phyloP scores from a whole-genome alignment of 2,888 invertebrate genomes.

The Tachina grossa region DNA sequence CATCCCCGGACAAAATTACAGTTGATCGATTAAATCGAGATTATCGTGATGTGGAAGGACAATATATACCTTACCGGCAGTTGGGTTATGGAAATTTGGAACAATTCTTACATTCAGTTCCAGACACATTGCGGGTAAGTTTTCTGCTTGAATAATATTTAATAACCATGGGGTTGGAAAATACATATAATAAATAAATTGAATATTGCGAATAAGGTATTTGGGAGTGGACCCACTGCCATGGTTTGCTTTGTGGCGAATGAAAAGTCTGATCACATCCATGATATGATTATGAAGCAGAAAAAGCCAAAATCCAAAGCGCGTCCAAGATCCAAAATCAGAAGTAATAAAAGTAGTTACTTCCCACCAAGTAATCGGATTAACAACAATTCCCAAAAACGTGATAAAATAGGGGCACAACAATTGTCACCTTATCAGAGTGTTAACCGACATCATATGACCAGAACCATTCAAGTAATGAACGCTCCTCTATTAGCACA shows the following conservation, averaged over 20 bases:
- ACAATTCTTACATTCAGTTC: constrained; percentile 76
- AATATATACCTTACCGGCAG: constrained; percentile 73
- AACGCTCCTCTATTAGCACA: background rate
- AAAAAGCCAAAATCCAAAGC: constrained; percentile 73
- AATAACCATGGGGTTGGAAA: background rate
- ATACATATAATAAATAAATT: background rate
- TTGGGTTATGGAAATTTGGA: constrained; percentile 77
- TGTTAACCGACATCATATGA: constrained; percentile 44
- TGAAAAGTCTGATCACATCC: constrained; percentile 76
- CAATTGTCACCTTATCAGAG: constrained; percentile 40
- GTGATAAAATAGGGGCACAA: background rate
- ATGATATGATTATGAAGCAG: constrained; percentile 75
- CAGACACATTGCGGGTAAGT: constrained; percentile 77
- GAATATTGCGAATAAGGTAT: constrained; percentile 71
- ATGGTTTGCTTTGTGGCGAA: constrained; percentile 72
- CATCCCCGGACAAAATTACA: constrained; percentile 75
- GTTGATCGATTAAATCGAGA: constrained; percentile 75
- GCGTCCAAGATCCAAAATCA: background rate
- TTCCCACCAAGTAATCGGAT: constrained; percentile 20
- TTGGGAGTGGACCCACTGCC: constrained; percentile 76
- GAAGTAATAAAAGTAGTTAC: background rate
- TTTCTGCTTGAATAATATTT: background rate
- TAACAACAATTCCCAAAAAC: background rate
- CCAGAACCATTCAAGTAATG: constrained; percentile 14
- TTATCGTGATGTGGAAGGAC: constrained; percentile 75